Evolutionary conservation across 2,888 invertebrate species (phyloP).

Genomic region (Drosophila subsilvestris): DNA sequence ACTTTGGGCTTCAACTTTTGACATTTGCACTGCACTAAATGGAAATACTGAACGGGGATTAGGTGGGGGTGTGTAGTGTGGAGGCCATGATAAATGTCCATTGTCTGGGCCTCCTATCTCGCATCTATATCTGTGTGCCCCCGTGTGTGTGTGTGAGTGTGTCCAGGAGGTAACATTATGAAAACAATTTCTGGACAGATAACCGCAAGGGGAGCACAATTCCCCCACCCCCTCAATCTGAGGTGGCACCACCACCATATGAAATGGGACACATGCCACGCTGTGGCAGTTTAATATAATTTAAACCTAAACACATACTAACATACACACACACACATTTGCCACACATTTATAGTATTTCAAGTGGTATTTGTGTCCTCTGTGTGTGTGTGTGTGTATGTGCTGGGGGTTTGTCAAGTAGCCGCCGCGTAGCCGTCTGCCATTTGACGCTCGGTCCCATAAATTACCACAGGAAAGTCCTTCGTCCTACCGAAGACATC

Average conservation of each 20-base stretch:
- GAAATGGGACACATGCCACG: slow-evolving; percentile 74
- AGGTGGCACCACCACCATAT: slow-evolving; percentile 41
- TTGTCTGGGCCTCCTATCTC: slow-evolving; percentile 23
- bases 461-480: slow-evolving; percentile 58
- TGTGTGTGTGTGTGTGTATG: slow-evolving; percentile 29
- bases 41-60: slow-evolving; percentile 55
- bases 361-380: slow-evolving; percentile 29
- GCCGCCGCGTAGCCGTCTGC: slow-evolving; percentile 64
- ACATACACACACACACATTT: slow-evolving; percentile 22
- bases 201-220: slow-evolving; percentile 48
- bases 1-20: slow-evolving; percentile 72
- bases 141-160: not conserved
- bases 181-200: slow-evolving; percentile 68
- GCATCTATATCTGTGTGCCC: slow-evolving; percentile 1
- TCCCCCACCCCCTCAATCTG: slow-evolving; percentile 29
- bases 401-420: slow-evolving; percentile 71
- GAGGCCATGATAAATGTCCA: slow-evolving; percentile 69
- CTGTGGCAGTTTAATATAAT: slow-evolving; percentile 75
- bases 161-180: slow-evolving; percentile 58
- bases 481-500: slow-evolving; percentile 49
- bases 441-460: slow-evolving; percentile 72
- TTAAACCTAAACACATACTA: slow-evolving; percentile 75
- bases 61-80: not conserved
- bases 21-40: slow-evolving; percentile 77
- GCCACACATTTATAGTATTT: slow-evolving; percentile 33